Conservation (phyloP, 2,888 invertebrate genomes). For the Epinotia bilunana region DNA sequence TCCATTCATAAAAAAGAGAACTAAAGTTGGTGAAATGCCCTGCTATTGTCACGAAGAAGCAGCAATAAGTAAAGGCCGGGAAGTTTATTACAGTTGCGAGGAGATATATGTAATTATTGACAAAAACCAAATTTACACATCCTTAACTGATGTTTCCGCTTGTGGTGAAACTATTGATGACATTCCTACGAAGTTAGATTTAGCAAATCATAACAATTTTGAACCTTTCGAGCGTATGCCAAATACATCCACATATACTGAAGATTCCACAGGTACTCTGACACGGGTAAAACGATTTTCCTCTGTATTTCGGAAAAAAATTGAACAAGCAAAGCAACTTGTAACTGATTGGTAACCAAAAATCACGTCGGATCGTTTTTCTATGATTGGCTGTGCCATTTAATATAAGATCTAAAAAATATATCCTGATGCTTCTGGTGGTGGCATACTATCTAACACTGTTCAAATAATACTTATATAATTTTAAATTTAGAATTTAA, state of each 20-base stretch:
- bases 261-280: conserved; percentile 17
- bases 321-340: conserved; percentile 61
- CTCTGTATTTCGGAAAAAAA: conserved; percentile 60
- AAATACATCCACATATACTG: conserved; percentile 3
- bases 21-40: conserved; percentile 57
- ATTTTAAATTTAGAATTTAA: conserved; percentile 57
- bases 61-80: conserved; percentile 38
- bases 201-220: conserved; percentile 45
- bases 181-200: conserved; percentile 24
- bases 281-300: conserved; percentile 34
- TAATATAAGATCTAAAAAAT: background rate
- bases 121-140: conserved; percentile 23
- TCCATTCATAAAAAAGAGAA: conserved; percentile 64
- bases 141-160: conserved; percentile 21
- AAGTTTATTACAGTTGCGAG: conserved; percentile 62
- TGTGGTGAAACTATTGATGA: background rate
- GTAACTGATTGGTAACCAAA: conserved; percentile 58
- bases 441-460: conserved; percentile 56
- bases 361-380: background rate
- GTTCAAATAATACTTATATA: conserved; percentile 50
- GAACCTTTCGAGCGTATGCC: conserved; percentile 47
- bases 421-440: conserved; percentile 50
- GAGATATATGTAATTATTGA: conserved; percentile 50
- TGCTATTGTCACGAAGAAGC: conserved; percentile 64
- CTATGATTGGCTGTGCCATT: background rate